These are phyloP conservation scores for Anadara kagoshimensis DNA, from an alignment of 1,140 invertebrate genomes.

Conservation along the genomic window DNA sequence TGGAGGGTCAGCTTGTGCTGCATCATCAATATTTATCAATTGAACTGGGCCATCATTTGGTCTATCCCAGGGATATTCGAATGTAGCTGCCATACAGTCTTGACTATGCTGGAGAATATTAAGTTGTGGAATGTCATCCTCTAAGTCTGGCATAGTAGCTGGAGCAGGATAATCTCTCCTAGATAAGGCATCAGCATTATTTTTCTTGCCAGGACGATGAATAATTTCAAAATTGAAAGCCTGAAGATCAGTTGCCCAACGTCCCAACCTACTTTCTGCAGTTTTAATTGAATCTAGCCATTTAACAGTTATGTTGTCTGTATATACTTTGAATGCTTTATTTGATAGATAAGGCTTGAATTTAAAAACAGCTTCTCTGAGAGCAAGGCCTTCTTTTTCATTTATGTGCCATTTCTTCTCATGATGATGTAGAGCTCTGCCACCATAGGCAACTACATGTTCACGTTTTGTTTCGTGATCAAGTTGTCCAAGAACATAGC, in stretches of 20 bases:
- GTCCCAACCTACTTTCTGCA: conserved; percentile 11
- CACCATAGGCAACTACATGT: too few relatives aligned
- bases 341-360: conserved; percentile 21
- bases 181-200: conserved; percentile 9
- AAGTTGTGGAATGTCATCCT: too few relatives aligned
- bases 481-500: too few relatives aligned
- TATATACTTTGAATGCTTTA: conserved; percentile 26
- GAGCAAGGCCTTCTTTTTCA: conserved; percentile 29
- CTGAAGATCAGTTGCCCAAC: conserved; percentile 35
- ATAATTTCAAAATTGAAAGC: conserved; percentile 30
- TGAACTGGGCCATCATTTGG: too few relatives aligned
- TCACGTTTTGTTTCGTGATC: too few relatives aligned
- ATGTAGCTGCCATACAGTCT: too few relatives aligned
- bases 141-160: too few relatives aligned
- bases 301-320: conserved; percentile 35
- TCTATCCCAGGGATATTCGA: too few relatives aligned
- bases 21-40: too few relatives aligned
- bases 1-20: too few relatives aligned
- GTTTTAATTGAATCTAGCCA: conserved; percentile 32
- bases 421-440: background rate
- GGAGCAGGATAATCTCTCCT: background rate
- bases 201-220: conserved; percentile 7
- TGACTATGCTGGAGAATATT: too few relatives aligned
- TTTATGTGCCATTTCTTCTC: conserved; percentile 32
- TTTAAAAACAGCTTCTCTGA: conserved; percentile 30